These are phyloP conservation scores for Drosophila sechellia DNA, from an alignment of 1,140 invertebrate species.

Conservation along the genomic window DNA sequence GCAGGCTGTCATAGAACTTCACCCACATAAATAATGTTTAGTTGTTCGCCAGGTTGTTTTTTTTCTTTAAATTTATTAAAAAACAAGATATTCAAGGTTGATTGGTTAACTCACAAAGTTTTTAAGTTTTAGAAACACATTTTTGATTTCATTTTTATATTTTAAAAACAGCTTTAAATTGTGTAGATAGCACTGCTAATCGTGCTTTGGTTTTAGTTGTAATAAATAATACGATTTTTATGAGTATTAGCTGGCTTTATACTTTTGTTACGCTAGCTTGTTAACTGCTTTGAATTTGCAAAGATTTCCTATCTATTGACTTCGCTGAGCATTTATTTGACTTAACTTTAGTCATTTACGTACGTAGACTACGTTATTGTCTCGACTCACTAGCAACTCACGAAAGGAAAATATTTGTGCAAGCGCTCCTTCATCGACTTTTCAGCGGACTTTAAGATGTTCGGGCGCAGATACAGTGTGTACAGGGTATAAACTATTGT, in stretches of 20 bases:
- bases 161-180: neutral
- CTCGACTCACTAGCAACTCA: conserved; percentile 23
- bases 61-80: conserved; percentile 3
- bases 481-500: conserved; percentile 57
- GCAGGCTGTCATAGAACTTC: conserved; percentile 55
- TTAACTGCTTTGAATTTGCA: neutral
- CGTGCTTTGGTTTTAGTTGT: neutral
- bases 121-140: conserved; percentile 1
- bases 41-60: conserved; percentile 3
- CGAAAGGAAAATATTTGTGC: conserved; percentile 58
- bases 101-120: conserved; percentile 4
- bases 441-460: conserved; percentile 24
- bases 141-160: neutral
- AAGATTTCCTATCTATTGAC: conserved; percentile 2
- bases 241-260: no score
- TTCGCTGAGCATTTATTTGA: conserved; percentile 16
- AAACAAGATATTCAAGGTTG: conserved; percentile 2
- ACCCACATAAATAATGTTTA: conserved; percentile 69
- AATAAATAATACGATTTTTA: neutral
- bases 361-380: conserved; percentile 9
- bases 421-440: conserved; percentile 62
- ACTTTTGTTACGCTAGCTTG: neutral
- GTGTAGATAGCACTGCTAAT: no score
- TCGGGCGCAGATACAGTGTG: conserved; percentile 36
- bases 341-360: conserved; percentile 4